Evolutionary conservation across 1,140 invertebrate genomes (phyloP).

Genomic region (Aplysia californica): DNA sequence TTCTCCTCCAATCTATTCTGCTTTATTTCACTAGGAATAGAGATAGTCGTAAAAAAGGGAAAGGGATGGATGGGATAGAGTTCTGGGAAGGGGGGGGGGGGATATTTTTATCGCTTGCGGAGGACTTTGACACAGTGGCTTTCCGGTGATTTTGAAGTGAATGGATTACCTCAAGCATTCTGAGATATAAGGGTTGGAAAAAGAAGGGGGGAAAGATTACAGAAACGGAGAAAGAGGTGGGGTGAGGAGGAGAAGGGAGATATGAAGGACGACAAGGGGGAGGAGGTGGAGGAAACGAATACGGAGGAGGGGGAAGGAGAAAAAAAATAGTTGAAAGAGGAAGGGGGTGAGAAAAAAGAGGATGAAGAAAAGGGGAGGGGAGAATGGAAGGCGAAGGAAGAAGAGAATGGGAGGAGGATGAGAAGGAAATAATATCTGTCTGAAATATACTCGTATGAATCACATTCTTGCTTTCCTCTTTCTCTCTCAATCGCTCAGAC

Average conservation of each 20-base stretch:
- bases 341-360: not conserved
- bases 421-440: not conserved
- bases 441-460: no score
- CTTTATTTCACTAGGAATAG: no score
- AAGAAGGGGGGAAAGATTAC: not conserved
- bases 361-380: not conserved
- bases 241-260: not conserved
- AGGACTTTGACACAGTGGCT: no score
- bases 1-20: no score
- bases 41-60: no score
- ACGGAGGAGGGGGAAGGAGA: not conserved
- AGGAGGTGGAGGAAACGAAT: not conserved
- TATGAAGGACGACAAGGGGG: not conserved
- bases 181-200: slow-evolving; percentile 11
- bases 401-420: not conserved
- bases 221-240: not conserved
- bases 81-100: no score
- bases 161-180: no score
- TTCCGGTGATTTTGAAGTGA: no score
- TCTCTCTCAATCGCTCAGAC: not conserved
- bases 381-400: not conserved
- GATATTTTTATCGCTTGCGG: no score
- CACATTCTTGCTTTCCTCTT: no score
- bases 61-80: no score
- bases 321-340: not conserved